Evolutionary conservation across 2,797 vertebrate genomes (phyloP).

Genomic region (Dryobates pubescens): DNA sequence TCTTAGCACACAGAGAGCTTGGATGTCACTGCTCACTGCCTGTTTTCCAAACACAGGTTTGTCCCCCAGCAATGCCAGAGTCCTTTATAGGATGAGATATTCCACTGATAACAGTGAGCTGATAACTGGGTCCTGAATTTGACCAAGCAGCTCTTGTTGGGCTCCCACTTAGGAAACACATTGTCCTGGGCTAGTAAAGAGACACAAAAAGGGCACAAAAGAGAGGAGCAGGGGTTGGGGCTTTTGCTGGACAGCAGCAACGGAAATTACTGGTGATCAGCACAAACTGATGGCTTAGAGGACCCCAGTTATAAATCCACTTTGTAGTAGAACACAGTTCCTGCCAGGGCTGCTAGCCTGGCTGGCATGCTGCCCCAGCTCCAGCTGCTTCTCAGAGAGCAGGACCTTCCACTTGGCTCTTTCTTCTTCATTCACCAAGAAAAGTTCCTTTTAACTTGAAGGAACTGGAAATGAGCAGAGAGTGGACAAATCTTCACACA

Average conservation of each 20-base stretch:
- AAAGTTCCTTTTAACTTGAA: slow-evolving; percentile 3
- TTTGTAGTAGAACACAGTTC: not conserved
- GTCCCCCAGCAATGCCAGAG: not conserved
- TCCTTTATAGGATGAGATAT: not conserved
- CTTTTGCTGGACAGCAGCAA: not conserved
- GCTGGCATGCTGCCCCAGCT: not conserved
- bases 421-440: slow-evolving; percentile 41
- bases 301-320: not conserved
- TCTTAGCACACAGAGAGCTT: rapidly evolving
- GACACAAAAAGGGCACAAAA: no score
- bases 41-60: not conserved
- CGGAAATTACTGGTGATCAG: not conserved
- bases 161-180: not conserved
- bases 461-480: not conserved
- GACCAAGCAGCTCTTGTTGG: not conserved
- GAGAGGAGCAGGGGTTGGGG: not conserved
- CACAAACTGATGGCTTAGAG: not conserved
- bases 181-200: not conserved
- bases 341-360: not conserved
- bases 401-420: not conserved
- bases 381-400: not conserved
- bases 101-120: not conserved
- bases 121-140: not conserved
- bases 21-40: not conserved
- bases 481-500: not conserved